phyloP scores from a whole-genome alignment of 2,888 invertebrate species.

The Byasa hedistus region DNA sequence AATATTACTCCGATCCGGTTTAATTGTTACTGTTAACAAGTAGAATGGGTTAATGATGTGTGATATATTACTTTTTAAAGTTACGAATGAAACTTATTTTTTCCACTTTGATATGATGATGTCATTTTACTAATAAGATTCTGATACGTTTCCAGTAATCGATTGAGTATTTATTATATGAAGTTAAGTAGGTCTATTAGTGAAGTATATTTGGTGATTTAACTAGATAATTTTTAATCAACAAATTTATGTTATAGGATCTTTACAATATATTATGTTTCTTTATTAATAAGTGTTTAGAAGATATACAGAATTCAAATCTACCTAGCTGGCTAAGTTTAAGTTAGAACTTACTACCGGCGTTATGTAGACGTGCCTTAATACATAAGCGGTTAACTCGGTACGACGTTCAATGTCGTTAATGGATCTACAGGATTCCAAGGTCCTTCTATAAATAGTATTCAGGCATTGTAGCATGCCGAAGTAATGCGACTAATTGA shows the following conservation, averaged over 20 bases:
- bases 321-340: not conserved
- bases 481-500: not conserved
- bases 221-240: no score
- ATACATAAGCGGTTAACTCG: not conserved
- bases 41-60: not conserved
- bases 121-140: no score
- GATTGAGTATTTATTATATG: no score
- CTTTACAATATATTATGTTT: no score
- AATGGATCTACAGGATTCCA: conserved; percentile 54
- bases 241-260: no score
- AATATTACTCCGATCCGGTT: not conserved
- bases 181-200: no score
- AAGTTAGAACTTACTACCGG: not conserved
- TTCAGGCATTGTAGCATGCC: conserved; percentile 1
- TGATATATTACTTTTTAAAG: not conserved
- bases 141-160: no score
- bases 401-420: conserved; percentile 54
- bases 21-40: not conserved
- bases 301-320: no score
- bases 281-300: no score
- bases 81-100: not conserved
- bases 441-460: conserved; percentile 55
- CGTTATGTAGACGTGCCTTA: not conserved
- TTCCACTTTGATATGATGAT: no score
- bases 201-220: no score